Percentiles rank a stretch among this genome's conserved stretches.
These are phyloP conservation scores for Rafetus swinhoei DNA, from an alignment of 2,113 vertebrate species.

Conservation along the genomic window DNA sequence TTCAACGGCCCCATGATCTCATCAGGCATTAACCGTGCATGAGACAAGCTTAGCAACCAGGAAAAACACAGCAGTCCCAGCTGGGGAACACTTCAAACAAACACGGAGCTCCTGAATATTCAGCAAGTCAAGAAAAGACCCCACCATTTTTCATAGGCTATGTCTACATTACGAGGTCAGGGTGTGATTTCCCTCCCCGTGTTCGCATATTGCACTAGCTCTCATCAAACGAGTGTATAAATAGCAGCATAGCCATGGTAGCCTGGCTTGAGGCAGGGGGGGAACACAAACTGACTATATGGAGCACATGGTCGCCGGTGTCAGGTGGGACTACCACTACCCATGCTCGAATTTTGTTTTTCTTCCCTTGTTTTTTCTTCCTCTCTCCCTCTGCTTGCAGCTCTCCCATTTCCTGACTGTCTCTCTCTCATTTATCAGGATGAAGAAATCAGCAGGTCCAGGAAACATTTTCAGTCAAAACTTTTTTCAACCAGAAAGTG, in stretches of 20 bases:
- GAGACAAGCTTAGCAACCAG: constrained; percentile 76
- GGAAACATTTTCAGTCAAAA: fast-evolving
- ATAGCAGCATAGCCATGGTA: constrained; percentile 40
- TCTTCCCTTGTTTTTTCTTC: neutral
- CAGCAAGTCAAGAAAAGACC: constrained; percentile 29
- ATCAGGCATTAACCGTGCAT: constrained; percentile 61
- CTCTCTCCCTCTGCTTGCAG: neutral
- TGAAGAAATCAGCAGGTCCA: fast-evolving
- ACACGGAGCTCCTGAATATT: constrained; percentile 27
- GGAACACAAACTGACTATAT: neutral
- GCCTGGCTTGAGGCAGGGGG: neutral
- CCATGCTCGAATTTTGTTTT: neutral
- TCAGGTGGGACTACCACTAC: neutral
- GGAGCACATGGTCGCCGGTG: neutral
- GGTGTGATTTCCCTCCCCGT: neutral
- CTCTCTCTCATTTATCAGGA: neutral
- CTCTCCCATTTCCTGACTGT: neutral
- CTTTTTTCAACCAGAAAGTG: neutral
- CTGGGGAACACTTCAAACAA: constrained; percentile 29
- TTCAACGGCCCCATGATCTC: constrained; percentile 72
- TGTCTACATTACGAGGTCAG: neutral
- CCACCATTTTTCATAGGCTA: neutral
- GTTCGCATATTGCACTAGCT: neutral
- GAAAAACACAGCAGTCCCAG: constrained; percentile 64
- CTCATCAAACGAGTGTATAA: constrained; percentile 29